A percentile compares a stretch with the other conserved stretches of the same genome.
Conservation (phyloP, 2,888 invertebrate species). For the Ormyrus rosae region DNA sequence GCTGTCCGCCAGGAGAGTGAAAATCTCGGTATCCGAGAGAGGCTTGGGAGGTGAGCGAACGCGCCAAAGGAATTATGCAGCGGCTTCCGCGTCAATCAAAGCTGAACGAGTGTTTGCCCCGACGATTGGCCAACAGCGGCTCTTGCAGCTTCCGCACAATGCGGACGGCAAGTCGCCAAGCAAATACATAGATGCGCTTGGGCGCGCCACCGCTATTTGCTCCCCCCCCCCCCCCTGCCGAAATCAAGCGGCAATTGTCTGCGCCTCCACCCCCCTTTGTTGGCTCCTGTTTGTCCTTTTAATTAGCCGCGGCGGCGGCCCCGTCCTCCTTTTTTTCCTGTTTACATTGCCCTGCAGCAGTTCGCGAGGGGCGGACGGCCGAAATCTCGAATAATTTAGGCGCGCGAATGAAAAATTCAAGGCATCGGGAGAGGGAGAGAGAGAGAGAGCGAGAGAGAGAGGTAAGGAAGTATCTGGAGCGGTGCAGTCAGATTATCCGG, state of each 20-base stretch:
- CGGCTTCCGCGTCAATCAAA: slow-evolving; percentile 59
- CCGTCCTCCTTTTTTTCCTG: background rate
- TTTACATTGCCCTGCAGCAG: background rate
- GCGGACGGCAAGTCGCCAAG: slow-evolving; percentile 44
- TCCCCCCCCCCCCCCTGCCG: background rate
- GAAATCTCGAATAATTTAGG: too few relatives aligned
- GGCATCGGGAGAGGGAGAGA: background rate
- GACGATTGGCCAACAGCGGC: slow-evolving; percentile 57
- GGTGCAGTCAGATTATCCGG: slow-evolving; percentile 31
- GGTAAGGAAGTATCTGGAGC: background rate
- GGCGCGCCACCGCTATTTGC: slow-evolving; percentile 49
- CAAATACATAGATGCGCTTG: slow-evolving; percentile 55
- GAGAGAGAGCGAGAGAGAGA: too few relatives aligned
- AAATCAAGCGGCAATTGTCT: slow-evolving; percentile 56
- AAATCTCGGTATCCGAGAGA: background rate
- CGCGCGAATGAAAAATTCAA: background rate
- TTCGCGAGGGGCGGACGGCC: too few relatives aligned
- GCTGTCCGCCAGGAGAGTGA: background rate
- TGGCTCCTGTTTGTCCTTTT: slow-evolving; percentile 32
- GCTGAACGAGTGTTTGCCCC: slow-evolving; percentile 60
- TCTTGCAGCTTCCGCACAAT: slow-evolving; percentile 40
- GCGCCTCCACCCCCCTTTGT: background rate
- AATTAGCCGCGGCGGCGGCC: slow-evolving; percentile 30
- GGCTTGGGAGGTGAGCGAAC: background rate
- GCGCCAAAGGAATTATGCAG: slow-evolving; percentile 60